phyloP scores from a whole-genome alignment of 2,888 invertebrate genomes.

The Nysson spinosus region DNA sequence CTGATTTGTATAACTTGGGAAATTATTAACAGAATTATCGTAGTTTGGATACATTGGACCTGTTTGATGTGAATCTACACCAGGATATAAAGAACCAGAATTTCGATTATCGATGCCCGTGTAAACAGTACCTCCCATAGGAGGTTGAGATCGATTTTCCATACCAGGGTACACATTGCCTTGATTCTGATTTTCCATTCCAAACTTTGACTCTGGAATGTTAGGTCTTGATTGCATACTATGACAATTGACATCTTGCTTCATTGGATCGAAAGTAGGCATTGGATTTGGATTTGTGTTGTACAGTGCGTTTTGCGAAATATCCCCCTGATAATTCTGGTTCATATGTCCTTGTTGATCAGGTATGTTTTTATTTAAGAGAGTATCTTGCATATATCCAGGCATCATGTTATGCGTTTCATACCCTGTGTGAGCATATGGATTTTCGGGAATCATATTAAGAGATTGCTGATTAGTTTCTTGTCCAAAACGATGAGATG shows the following conservation, averaged over 20 bases:
- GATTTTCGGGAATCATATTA: constrained; percentile 61
- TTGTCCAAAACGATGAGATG: constrained; percentile 63
- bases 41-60: constrained; percentile 61
- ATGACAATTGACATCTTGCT: constrained; percentile 63
- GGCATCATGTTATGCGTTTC: constrained; percentile 62
- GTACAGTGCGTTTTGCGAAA: constrained; percentile 64
- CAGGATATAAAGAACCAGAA: constrained; percentile 56
- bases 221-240: constrained; percentile 50
- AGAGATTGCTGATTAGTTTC: constrained; percentile 58
- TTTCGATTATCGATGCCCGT: constrained; percentile 59
- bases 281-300: constrained; percentile 49
- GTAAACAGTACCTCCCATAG: no score
- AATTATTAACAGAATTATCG: constrained; percentile 44
- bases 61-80: constrained; percentile 56
- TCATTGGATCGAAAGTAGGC: constrained; percentile 60
- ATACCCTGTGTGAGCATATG: constrained; percentile 62
- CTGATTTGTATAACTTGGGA: constrained; percentile 53
- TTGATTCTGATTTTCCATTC: constrained; percentile 52
- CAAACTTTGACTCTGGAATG: constrained; percentile 54
- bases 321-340: constrained; percentile 62
- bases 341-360: constrained; percentile 56
- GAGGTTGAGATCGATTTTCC: constrained; percentile 52
- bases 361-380: constrained; percentile 60
- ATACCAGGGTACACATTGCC: constrained; percentile 54
- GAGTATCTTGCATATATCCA: constrained; percentile 59